Percentiles rank a stretch among this genome's conserved stretches.
phyloP scores from a whole-genome alignment of 2,888 invertebrate species.

The Allacma fusca region DNA sequence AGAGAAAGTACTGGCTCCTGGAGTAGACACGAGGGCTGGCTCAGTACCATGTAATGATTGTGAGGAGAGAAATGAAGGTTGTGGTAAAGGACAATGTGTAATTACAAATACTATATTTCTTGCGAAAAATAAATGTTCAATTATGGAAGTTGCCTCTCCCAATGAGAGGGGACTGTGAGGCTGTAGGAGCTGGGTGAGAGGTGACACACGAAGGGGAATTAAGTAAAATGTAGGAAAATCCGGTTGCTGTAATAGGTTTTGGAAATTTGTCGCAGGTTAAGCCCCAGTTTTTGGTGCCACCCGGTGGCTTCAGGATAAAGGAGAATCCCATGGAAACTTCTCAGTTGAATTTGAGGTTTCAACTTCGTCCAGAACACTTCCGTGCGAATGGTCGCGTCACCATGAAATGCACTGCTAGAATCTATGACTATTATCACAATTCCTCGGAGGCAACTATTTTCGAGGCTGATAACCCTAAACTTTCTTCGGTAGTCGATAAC shows the following conservation, averaged over 20 bases:
- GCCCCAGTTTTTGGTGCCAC: conserved; percentile 25
- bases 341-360: conserved; percentile 50
- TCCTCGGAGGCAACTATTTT: conserved; percentile 46
- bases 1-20: too few relatives aligned
- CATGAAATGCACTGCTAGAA: conserved; percentile 53
- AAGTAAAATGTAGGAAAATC: neutral
- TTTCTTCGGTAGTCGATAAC: conserved; percentile 58
- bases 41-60: too few relatives aligned
- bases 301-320: conserved; percentile 25
- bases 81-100: too few relatives aligned
- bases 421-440: conserved; percentile 50
- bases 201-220: too few relatives aligned
- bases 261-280: conserved; percentile 18
- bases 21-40: too few relatives aligned
- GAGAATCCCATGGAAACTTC: conserved; percentile 51
- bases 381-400: conserved; percentile 46
- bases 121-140: too few relatives aligned
- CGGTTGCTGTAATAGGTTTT: neutral
- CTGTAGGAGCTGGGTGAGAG: too few relatives aligned
- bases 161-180: too few relatives aligned
- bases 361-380: conserved; percentile 53
- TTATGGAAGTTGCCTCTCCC: too few relatives aligned
- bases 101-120: too few relatives aligned
- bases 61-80: too few relatives aligned
- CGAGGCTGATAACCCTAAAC: conserved; percentile 56